Base-by-base conservation (phyloP, 2,113 vertebrate species). In the Ictalurus furcatus region DNA sequence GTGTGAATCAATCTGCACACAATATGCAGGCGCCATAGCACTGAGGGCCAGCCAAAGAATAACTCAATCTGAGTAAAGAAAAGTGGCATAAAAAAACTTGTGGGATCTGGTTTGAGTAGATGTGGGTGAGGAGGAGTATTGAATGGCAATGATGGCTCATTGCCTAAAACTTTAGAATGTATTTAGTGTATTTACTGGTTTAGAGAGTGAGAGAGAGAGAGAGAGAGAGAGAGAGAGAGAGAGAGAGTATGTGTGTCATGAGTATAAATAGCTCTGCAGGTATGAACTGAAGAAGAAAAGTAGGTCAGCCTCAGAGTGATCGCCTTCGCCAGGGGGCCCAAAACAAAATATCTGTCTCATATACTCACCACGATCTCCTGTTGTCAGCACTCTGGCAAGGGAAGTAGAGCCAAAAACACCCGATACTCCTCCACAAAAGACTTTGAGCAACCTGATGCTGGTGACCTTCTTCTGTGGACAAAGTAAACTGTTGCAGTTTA, bases 191-290 rank as follows among this genome's bases (percentile, higher is more conserved):
- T 78, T 69, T 78, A 52, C 34, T n/a, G 6, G 23, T 59, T 40
- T 19, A 59, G 80, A 90, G 71, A 81, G 7, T 67, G 23, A 58
- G n/a, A 82, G 58, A 83, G 74, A n/a, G 58, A 84, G 48, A 30
- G 44, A 59, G 82, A 85, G 6, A 56, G 79, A 73, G 74, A 88
- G 58, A 84, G 48, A 30, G 44, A 89, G 80, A 82, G 80, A 79
- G 87, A 83, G 78, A 78, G 73, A 61, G 56, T 84, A 91, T 90
- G 87, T 90, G 90, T 92, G 92, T 90, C 90, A 91, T 85, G 81
- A 85, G 89, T 93, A 93, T 92, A 92, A 92, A 93, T 93, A 93
- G 92, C 89, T 90, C 87, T 89, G 93, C 92, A 93, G 93, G 93
- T 93, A 93, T 91, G 89, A 90, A 92, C 90, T 90, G 90, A 83